Evolutionary conservation across 2,113 vertebrate genomes (phyloP).

Genomic region (Clupea harengus): DNA sequence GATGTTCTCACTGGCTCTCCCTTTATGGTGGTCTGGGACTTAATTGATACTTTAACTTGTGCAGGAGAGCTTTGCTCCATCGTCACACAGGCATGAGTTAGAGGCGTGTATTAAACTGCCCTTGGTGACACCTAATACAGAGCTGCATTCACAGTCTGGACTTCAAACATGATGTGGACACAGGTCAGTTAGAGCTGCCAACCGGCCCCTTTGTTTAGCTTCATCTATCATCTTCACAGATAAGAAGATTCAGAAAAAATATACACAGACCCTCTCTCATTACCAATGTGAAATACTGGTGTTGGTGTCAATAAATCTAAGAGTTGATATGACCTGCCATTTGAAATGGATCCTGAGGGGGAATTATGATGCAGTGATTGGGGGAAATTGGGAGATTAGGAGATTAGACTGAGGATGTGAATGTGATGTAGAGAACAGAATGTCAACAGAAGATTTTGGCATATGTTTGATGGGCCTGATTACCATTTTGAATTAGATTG

Average conservation of each 20-base stretch:
- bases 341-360: neutral
- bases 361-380: neutral
- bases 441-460: neutral
- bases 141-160: neutral
- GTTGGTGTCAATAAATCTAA: neutral
- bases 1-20: neutral
- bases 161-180: neutral
- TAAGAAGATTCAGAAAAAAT: neutral
- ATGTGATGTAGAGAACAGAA: neutral
- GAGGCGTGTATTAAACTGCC: neutral
- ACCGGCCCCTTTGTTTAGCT: neutral
- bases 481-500: neutral
- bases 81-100: neutral
- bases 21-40: neutral
- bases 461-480: neutral
- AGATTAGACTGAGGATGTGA: neutral
- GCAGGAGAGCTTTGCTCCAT: neutral
- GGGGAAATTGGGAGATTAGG: constrained; percentile 13
- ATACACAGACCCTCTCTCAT: neutral
- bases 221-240: neutral
- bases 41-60: neutral
- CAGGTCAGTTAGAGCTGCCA: neutral
- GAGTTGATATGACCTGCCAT: neutral
- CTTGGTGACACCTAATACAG: neutral
- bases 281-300: neutral